These are phyloP conservation scores for Luidia sarsii DNA, from an alignment of 53 echinoderm and acorn worm genomes.

Conservation along the genomic window DNA sequence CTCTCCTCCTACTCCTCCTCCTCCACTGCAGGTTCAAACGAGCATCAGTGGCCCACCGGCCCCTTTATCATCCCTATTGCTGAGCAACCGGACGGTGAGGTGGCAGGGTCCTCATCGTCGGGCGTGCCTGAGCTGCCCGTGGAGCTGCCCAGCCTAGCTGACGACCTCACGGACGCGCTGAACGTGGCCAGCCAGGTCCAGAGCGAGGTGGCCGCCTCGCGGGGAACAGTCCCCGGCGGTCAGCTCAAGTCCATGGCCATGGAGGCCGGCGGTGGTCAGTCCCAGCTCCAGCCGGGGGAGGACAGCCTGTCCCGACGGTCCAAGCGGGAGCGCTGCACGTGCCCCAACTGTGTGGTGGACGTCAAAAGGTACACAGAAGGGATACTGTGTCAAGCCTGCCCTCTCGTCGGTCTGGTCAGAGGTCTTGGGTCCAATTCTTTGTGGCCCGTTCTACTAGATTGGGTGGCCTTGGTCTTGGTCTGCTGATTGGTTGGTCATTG, in stretches of 20 bases:
- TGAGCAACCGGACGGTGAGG: constrained; percentile 18
- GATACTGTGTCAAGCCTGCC: too few relatives aligned
- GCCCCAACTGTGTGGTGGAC: constrained; percentile 38
- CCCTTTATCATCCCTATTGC: constrained; percentile 41
- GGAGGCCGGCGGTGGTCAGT: not conserved
- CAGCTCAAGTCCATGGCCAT: not conserved
- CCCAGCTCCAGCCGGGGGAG: not conserved
- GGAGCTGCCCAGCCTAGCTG: constrained; percentile 11
- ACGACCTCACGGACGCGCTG: constrained; percentile 2
- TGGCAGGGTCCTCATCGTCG: too few relatives aligned
- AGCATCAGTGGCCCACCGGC: constrained; percentile 46
- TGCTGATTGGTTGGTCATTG: too few relatives aligned
- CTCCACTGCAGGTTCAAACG: constrained; percentile 1
- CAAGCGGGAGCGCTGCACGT: constrained; percentile 25
- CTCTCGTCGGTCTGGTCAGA: too few relatives aligned
- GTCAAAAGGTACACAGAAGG: constrained; percentile 44
- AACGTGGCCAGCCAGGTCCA: not conserved
- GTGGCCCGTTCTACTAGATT: too few relatives aligned
- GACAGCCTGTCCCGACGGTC: constrained; percentile 1
- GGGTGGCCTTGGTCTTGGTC: too few relatives aligned
- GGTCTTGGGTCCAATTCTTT: too few relatives aligned
- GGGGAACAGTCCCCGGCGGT: not conserved
- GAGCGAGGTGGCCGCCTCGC: not conserved
- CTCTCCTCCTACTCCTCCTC: too few relatives aligned
- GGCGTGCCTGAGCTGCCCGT: constrained; percentile 25